Evolutionary conservation across 2,888 invertebrate species (phyloP), one percentile per base, ranked within the genome.

Genomic region (Hirudinaria manillensis): DNA sequence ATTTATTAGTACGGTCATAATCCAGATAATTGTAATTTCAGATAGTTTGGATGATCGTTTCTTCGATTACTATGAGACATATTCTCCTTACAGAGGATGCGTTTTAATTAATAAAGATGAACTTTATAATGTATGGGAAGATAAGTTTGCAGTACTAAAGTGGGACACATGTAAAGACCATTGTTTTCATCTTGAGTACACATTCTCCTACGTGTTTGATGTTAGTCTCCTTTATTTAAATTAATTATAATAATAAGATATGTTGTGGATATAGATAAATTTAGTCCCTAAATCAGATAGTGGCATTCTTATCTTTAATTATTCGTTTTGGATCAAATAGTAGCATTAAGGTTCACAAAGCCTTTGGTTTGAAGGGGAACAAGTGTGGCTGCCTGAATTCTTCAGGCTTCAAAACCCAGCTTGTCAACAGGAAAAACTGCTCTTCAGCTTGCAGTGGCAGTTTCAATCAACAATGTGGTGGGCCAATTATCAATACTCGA

Each of bases 21-120:
- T n/a, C n/a, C 45, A 16, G 45, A 45, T 45, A 16, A 45, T 45
- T 61, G 2, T 61, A 10, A 24, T 61, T 29, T 61, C 24, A 61
- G 61, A 61, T 29, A 61, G 61, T 61, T 61, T 61, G 61, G 68
- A 68, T 36, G 68, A 29, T 36, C n/a, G 36, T 16, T 68, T 34
- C 68, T 55, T 70, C 70, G 70, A 53, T n/a, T 72, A 72, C 56
- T 21, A 55, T 16, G 4, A n/a, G 53, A 32, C n/a, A 4, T 72
- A 32, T n/a, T 72, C 72, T 32, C 24, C n/a, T 6, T 72, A 29
- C 29, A 45, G 72, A 55, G 72, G 72, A 21, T 72, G 72, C 34
- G 72, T 72, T 2, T 6, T 51, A 3, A 29, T 53, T 27, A 32
- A 72, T 29, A 29, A 56, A n/a, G 10, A 13, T 51, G 24, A n/a